Conservation (phyloP, 2,888 invertebrate species). For the Netelia inedita region DNA sequence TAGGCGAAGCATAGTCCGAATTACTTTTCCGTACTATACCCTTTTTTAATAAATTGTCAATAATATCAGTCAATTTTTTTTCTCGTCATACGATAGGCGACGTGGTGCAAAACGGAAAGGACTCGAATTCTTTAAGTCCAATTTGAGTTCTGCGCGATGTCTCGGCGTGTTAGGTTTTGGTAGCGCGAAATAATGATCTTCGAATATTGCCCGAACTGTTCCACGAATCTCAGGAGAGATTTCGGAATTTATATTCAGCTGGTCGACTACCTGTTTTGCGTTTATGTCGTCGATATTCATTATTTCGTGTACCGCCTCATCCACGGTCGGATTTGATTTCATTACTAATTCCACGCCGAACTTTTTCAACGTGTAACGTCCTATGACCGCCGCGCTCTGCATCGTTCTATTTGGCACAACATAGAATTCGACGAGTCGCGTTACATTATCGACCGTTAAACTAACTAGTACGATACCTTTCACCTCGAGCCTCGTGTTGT, state of each 20-base stretch:
- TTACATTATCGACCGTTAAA: conserved; percentile 31
- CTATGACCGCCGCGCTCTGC: conserved; percentile 30
- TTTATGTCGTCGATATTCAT: background rate
- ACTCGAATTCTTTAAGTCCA: background rate
- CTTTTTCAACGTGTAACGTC: conserved; percentile 4
- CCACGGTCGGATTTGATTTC: background rate
- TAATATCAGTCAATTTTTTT: background rate
- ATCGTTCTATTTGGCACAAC: conserved; percentile 19
- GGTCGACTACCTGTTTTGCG: background rate
- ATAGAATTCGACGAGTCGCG: conserved; percentile 6
- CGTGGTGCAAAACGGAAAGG: conserved; percentile 16
- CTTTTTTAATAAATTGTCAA: conserved; percentile 48
- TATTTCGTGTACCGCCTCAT: background rate
- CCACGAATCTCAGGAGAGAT: background rate
- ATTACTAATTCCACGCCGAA: conserved; percentile 13
- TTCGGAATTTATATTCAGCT: conserved; percentile 2
- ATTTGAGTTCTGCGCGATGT: background rate
- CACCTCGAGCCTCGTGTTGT: conserved; percentile 26
- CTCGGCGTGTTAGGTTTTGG: background rate
- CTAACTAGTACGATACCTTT: conserved; percentile 8
- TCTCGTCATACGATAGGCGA: background rate
- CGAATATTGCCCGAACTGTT: background rate
- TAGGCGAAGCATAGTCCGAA: conserved; percentile 58
- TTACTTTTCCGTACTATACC: conserved; percentile 50
- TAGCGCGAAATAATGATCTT: conserved; percentile 1